Conservation (phyloP, 2,888 invertebrate genomes). For the Cylindroiulus punctatus region DNA sequence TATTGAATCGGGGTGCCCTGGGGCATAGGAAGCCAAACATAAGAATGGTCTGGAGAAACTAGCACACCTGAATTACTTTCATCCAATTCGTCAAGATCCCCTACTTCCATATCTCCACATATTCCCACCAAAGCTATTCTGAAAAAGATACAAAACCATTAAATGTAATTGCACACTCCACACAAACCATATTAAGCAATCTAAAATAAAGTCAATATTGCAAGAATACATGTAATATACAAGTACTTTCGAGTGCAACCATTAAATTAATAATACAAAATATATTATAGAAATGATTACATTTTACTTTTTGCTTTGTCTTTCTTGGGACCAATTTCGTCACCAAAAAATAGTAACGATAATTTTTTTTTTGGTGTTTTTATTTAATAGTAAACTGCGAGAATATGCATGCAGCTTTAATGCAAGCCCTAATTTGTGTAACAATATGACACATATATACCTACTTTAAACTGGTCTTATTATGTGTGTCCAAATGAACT, state of each 20-base stretch:
- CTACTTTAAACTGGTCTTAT: background rate
- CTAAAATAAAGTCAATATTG: no score
- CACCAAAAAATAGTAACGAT: no score
- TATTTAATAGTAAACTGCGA: no score
- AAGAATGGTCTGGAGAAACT: conserved; percentile 36
- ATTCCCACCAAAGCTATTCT: conserved; percentile 32
- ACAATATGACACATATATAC: background rate
- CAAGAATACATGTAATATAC: no score
- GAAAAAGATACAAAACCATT: background rate
- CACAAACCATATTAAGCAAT: background rate
- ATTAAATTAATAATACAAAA: no score
- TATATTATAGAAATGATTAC: no score
- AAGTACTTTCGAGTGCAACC: no score
- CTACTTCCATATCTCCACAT: conserved; percentile 46
- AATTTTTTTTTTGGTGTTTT: no score
- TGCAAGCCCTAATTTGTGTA: no score
- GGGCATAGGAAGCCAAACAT: conserved; percentile 50
- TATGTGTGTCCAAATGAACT: background rate
- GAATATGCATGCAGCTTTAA: no score
- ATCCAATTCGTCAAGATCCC: conserved; percentile 46
- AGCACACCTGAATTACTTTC: conserved; percentile 49
- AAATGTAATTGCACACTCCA: background rate
- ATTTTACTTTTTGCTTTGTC: no score
- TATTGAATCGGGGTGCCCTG: background rate
- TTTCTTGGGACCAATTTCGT: no score